Percentiles rank a stretch among this genome's conserved stretches.
Evolutionary conservation across 2,888 invertebrate species (phyloP).

Genomic region (Oscheius sp.): DNA sequence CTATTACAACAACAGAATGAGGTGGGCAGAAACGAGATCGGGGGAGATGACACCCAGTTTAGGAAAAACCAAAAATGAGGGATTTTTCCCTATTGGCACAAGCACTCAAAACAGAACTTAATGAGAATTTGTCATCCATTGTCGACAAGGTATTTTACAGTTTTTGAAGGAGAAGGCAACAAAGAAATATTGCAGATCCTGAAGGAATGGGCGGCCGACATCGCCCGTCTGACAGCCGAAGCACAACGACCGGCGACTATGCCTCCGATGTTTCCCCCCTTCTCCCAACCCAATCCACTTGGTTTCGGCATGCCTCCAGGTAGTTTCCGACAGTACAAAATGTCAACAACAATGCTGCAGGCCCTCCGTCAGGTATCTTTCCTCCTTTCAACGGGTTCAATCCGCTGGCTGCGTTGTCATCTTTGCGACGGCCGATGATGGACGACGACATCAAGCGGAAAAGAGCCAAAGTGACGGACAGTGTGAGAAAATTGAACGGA

Average conservation of each 20-base stretch:
- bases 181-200: conserved; percentile 34
- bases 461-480: conserved; percentile 42
- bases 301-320: conserved; percentile 33
- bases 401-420: conserved; percentile 45
- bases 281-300: conserved; percentile 46
- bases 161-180: background rate
- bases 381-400: conserved; percentile 56
- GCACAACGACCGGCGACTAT: conserved; percentile 36
- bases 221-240: conserved; percentile 37
- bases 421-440: conserved; percentile 38
- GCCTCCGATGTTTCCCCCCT: conserved; percentile 45
- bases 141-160: conserved; percentile 84
- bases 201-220: conserved; percentile 46
- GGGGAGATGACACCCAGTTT: background rate
- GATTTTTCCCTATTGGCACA: conserved; percentile 85
- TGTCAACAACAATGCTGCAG: too few relatives aligned
- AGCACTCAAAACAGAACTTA: conserved; percentile 89
- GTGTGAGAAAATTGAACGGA: conserved; percentile 38
- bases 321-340: too few relatives aligned
- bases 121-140: conserved; percentile 84
- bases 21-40: conserved; percentile 1
- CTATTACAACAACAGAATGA: conserved; percentile 48
- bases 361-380: conserved; percentile 48
- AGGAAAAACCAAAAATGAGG: conserved; percentile 37
- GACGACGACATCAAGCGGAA: conserved; percentile 47